These are phyloP conservation scores for Agonopterix alstromeriana DNA, from an alignment of 2,888 invertebrate species.

Conservation along the genomic window DNA sequence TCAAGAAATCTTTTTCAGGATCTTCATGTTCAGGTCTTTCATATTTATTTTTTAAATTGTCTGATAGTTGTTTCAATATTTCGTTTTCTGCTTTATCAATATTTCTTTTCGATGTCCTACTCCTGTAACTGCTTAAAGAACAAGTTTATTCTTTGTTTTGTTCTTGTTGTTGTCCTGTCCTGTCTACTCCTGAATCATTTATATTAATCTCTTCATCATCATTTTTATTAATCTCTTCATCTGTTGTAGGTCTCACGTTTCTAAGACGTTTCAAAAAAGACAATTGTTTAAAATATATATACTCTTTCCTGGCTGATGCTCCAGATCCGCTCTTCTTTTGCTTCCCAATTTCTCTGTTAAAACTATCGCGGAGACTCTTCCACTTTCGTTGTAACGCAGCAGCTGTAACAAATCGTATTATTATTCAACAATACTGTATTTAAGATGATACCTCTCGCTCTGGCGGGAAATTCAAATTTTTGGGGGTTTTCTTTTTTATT, in stretches of 20 bases:
- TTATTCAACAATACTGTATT: no score
- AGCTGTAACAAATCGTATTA: conserved; percentile 5
- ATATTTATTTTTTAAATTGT: conserved; percentile 13
- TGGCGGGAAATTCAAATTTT: no score
- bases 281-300: conserved; percentile 22
- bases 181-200: not conserved
- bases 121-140: conserved; percentile 5
- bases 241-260: conserved; percentile 20
- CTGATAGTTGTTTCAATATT: conserved; percentile 5
- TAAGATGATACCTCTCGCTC: no score
- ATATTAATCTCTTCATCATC: conserved; percentile 15
- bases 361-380: conserved; percentile 18
- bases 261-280: conserved; percentile 22
- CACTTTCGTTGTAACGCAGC: conserved; percentile 20
- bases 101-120: conserved; percentile 5
- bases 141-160: conserved; percentile 7
- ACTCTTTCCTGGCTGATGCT: conserved; percentile 21
- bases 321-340: conserved; percentile 21
- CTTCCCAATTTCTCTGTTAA: conserved; percentile 20
- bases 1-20: conserved; percentile 18
- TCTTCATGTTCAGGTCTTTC: conserved; percentile 18
- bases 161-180: conserved; percentile 4
- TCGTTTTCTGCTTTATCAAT: conserved; percentile 7
- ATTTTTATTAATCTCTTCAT: conserved; percentile 15
- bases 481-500: no score